Percentiles rank a stretch among this genome's conserved stretches.
phyloP scores from a whole-genome alignment of 37 sponge, comb jelly and placozoan species.

The Sycon ciliatum region DNA sequence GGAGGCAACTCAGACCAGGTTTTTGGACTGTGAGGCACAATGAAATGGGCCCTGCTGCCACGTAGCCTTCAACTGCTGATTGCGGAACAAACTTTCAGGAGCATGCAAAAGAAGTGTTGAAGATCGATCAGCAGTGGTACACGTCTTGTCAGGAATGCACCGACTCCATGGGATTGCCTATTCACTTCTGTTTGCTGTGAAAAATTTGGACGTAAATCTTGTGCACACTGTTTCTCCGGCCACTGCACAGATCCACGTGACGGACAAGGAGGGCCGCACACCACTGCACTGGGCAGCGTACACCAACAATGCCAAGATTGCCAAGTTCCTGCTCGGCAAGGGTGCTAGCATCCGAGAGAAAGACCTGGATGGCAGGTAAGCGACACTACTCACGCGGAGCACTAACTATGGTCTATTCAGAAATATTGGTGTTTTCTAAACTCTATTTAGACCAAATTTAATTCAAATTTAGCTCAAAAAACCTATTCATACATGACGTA shows the following conservation, averaged over 20 bases:
- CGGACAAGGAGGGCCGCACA: conserved; percentile 59
- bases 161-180: neutral
- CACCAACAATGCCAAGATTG: conserved; percentile 19
- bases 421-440: neutral
- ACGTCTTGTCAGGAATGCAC: no score
- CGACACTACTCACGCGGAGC: no score
- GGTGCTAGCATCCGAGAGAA: conserved; percentile 33
- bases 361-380: conserved; percentile 47
- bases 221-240: neutral
- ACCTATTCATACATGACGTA: no score
- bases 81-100: no score
- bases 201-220: neutral
- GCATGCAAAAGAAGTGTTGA: no score
- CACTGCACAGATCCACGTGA: conserved; percentile 24
- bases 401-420: neutral
- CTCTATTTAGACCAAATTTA: no score
- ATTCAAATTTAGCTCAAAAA: no score
- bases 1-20: no score
- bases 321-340: conserved; percentile 34
- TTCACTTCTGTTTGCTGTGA: neutral
- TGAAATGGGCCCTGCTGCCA: no score
- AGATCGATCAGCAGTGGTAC: no score
- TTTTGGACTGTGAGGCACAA: no score
- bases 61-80: no score
- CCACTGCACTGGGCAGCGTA: conserved; percentile 75